Evolutionary conservation across 2,113 vertebrate genomes (phyloP), one percentile per base, ranked within the genome.

Genomic region (Dipodomys ordii): DNA sequence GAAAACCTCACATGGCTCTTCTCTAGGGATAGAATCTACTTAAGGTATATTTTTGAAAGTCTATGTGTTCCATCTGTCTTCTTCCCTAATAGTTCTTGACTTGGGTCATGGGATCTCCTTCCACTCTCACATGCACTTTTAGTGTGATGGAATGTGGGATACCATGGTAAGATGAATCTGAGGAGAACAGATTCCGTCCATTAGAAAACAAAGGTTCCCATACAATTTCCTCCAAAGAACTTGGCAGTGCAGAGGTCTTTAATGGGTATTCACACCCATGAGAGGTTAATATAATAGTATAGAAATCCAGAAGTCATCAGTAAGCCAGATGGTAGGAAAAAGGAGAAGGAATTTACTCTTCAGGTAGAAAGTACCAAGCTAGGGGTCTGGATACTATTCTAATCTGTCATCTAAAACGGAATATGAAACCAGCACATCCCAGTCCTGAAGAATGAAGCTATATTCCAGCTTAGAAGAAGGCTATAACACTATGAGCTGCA

Each of bases 401-500:
- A 23, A 28, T 28, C 83, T 5, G 35, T 85, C 30, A 72, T 28
- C 2, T 32, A 25, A 73, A 49, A 13, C 15, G 84, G 69, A 62
- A 19, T 19, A 49, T 83, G 71, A 62, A 88, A 65, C 22, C 44
- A 71, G 11, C 2, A 19, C 49, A 53, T 4, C 8, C 25, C 65
- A 80, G 44, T 74, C 18, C 13, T 57, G 19, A 23, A 62, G 23
- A 9, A 18, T 49, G 35, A 16, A 32, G 30, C 35, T 18, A 72
- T 62, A 3, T 25, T 46, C 18, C 44, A 25, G 11, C 19, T 67
- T 60, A 30, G 35, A 30, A 44, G 12, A 32, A 11, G 18, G 20
- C 35, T 78, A 23, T 1, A 0, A 0, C 2, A 0, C 25, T 67
- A 57, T 44, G 13, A 65, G n/a, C 23, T 13, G 0, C 28, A 87